Base-by-base conservation (phyloP, 1,140 invertebrate species). In the Amyelois transitella region DNA sequence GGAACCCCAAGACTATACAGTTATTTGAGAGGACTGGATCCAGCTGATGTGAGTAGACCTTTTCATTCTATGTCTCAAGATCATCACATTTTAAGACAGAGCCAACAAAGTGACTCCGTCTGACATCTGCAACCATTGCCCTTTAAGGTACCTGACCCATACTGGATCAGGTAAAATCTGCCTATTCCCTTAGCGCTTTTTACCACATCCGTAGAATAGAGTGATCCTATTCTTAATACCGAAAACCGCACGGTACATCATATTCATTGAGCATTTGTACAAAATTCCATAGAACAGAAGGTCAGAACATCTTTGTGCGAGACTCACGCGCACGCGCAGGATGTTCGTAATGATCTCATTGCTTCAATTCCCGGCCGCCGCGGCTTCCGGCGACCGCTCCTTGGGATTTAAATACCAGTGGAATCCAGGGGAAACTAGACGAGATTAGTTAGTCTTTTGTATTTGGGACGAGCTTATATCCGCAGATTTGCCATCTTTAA, bases 1-100 rank as follows among this genome's bases (percentile, higher is more conserved):
- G 91, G 89, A 93, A 94, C 80, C 86, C 90, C 0, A 90, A 93
- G 69, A 92, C 91, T 1, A 91, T 89, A 66, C 88, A 91, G 67
- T 90, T 94, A 69, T 91, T 92, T 28, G 94, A 94, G 17, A 87
- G 94, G 56, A 94, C 92, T 6, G 91, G 88, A 19, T 80, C 90
- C 10, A 93, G 92, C 75, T 94, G 94, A 93, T 92, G 93, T 94
- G 82, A 93, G 92, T 91, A n/a, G 3, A 18, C 4, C 7, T 12
- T 49, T 10, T 18, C 8, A 12, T 48, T 48, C 12, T 21, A 0
- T 32, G 12, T 32, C 28, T 10, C 28, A 10, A 4, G 12, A 32
- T 32, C n/a, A n/a, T 6, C 10, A 1, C 4, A 32, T 2, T 6
- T 10, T 4, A 6, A 2, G 1, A 32, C 7, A 32, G 28, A 6